Conservation (phyloP, 1,140 invertebrate genomes). For the Lamellibrachia luymesi region DNA sequence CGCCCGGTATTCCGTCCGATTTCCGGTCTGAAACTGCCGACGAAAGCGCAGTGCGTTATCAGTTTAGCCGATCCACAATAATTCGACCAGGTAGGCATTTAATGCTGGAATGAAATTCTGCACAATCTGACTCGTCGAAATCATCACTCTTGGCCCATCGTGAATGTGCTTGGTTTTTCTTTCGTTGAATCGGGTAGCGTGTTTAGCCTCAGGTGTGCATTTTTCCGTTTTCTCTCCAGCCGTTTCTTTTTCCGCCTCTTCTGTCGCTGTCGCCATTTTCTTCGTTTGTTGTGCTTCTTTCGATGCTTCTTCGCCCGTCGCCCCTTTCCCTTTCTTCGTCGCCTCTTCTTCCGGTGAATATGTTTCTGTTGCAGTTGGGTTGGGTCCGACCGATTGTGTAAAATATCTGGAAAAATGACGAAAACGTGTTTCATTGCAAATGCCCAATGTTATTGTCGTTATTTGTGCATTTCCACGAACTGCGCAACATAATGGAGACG, state of each 20-base stretch:
- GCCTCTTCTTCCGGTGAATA: not conserved
- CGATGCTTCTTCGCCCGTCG: not conserved
- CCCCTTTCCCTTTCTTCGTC: not conserved
- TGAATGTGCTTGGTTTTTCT: conserved; percentile 5
- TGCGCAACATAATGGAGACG: no score
- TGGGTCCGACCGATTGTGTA: not conserved
- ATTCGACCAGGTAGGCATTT: not conserved
- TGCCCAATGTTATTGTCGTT: no score
- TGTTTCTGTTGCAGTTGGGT: not conserved
- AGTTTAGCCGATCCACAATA: not conserved
- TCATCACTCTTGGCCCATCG: not conserved
- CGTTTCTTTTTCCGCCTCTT: not conserved
- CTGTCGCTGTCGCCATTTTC: not conserved
- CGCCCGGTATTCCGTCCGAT: not conserved
- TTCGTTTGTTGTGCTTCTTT: not conserved
- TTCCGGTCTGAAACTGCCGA: not conserved
- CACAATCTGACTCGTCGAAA: not conserved
- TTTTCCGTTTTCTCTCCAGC: not conserved
- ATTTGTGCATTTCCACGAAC: no score
- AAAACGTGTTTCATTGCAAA: not conserved
- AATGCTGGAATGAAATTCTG: conserved; percentile 1
- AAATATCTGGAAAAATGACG: not conserved
- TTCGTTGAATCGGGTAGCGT: not conserved
- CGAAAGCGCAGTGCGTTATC: not conserved
- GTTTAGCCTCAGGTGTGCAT: not conserved